Evolutionary conservation across 1,140 invertebrate species (phyloP), one percentile per base, ranked within the genome.

Genomic region (Ceratina japonica): DNA sequence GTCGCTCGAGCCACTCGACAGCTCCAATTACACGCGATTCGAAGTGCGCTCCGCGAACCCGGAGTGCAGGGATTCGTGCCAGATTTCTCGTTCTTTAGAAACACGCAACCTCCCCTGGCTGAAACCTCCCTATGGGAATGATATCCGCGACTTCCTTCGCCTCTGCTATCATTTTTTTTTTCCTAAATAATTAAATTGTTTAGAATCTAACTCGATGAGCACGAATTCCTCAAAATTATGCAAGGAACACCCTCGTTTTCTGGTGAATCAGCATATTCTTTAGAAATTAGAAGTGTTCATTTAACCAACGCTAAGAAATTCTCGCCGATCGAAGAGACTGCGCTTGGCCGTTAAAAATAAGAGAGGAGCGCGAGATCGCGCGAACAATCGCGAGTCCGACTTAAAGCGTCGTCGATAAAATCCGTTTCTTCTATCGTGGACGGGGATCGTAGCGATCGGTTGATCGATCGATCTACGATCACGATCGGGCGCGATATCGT

Each of bases 11-110:
- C 31, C 65, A 77, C 81, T 87, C 82, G 83, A 89, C 88, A 84
- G 81, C 80, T 86, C 82, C 79, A 89, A 89, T 89, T 89, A 89
- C 81, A 87, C 82, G 86, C 63, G 68, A 81, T 72, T 87, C 80
- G 0, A 22, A 59, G 80, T 83, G 85, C 65, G 82, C 82, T 83
- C 85, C 81, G 85, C 72, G 80, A 76, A 56, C 63, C 81, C 51
- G n/a, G 13, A n/a, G 52, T 49, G 62, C 68, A 64, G n/a, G 68
- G 59, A 74, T 64, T 68, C 58, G 56, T 49, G 56, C 54, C 44
- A 59, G 37, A 66, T 68, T 52, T 75, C 44, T 31, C 68, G 51
- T 64, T 37, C 79, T 81, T 79, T 27, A 18, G 51, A 72, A 66
- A 44, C 20, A 58, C 37, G 66, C 61, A 27, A 44, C 0, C n/a